Evolutionary conservation across 1,140 invertebrate genomes (phyloP).

Genomic region (Proales similis): DNA sequence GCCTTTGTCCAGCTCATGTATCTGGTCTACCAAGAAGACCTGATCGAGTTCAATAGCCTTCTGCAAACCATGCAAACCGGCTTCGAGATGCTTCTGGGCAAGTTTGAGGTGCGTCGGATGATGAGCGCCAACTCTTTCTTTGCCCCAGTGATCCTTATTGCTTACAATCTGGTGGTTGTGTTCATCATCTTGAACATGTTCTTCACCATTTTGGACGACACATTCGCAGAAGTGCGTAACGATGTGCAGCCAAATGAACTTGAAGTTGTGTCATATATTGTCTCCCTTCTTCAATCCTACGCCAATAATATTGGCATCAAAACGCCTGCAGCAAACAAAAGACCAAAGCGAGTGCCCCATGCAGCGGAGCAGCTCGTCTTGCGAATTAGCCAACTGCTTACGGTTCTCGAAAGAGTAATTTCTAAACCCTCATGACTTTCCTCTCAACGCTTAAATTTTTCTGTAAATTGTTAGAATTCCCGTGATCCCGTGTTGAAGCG

Average conservation of each 20-base stretch:
- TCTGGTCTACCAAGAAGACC: not conserved
- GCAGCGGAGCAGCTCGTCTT: too few species aligned
- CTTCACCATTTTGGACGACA: constrained; percentile 21
- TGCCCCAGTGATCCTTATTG: not conserved
- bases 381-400: too few species aligned
- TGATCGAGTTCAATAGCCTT: not conserved
- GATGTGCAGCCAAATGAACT: constrained; percentile 9
- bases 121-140: not conserved
- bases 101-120: not conserved
- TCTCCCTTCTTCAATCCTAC: too few species aligned
- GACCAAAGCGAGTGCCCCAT: too few species aligned
- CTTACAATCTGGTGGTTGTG: constrained; percentile 17
- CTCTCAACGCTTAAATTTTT: too few species aligned
- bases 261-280: constrained; percentile 1
- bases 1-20: constrained; percentile 27
- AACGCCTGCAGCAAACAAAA: too few species aligned
- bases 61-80: not conserved
- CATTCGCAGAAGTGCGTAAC: constrained; percentile 2
- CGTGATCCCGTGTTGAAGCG: too few species aligned
- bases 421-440: too few species aligned
- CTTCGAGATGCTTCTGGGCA: constrained; percentile 21
- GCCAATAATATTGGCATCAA: too few species aligned
- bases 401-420: too few species aligned
- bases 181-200: constrained; percentile 4
- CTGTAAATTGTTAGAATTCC: too few species aligned